Conservation (phyloP, 2,888 invertebrate genomes). For the Blastobasis adustella region DNA sequence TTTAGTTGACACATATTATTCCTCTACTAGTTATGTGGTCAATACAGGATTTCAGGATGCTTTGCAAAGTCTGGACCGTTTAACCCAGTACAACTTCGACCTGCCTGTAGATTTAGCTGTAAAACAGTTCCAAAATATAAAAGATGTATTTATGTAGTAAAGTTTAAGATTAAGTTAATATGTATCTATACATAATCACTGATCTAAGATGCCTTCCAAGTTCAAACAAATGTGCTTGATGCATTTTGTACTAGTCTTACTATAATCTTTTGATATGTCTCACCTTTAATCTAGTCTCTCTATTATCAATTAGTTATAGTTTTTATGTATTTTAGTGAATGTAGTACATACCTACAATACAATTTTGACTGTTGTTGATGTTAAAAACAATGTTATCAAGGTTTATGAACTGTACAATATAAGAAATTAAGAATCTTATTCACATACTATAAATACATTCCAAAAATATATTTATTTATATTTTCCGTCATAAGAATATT, state of each 20-base stretch:
- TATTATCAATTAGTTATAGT: conserved; percentile 3
- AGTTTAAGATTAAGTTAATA: conserved; percentile 13
- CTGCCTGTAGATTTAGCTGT: conserved; percentile 97
- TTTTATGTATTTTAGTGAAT: not conserved
- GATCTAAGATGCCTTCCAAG: conserved; percentile 20
- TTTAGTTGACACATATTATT: conserved; percentile 85
- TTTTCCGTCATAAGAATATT: too few species aligned
- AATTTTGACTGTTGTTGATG: too few species aligned
- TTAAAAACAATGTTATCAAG: too few species aligned
- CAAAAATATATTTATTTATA: too few species aligned
- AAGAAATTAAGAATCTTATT: too few species aligned
- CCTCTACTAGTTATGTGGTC: conserved; percentile 95
- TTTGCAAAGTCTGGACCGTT: conserved; percentile 89
- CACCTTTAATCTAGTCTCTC: conserved; percentile 16
- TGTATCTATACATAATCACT: conserved; percentile 18
- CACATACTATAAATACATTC: too few species aligned
- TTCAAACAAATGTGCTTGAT: not conserved
- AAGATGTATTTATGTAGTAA: conserved; percentile 90
- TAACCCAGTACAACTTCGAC: conserved; percentile 90
- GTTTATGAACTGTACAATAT: too few species aligned
- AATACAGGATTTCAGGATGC: conserved; percentile 98
- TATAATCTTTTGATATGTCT: not conserved
- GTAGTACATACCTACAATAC: not conserved
- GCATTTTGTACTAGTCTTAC: conserved; percentile 5
- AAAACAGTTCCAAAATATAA: conserved; percentile 97